Evolutionary conservation across 2,113 vertebrate species (phyloP).

Genomic region (Pelmatolapia mariae): DNA sequence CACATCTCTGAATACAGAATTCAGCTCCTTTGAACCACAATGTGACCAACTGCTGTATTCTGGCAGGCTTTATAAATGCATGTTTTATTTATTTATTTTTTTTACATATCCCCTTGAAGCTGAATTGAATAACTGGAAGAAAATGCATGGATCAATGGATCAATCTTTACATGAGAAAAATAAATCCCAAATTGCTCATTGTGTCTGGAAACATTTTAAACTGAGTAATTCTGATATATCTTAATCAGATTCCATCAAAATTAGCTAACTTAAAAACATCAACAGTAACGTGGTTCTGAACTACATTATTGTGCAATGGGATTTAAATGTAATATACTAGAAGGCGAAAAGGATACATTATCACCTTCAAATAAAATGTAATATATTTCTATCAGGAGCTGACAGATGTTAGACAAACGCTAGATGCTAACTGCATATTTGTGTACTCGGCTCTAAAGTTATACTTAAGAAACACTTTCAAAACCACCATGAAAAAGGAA

Average conservation of each 20-base stretch:
- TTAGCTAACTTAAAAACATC: neutral
- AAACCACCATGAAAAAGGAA: neutral
- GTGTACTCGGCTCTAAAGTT: neutral
- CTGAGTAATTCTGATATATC: neutral
- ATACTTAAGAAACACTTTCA: neutral
- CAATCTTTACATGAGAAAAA: neutral
- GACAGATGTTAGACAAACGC: neutral
- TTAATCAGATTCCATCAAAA: neutral
- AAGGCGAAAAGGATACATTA: neutral
- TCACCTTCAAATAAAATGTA: neutral
- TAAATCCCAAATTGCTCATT: neutral
- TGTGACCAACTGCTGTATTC: neutral
- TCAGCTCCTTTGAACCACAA: neutral
- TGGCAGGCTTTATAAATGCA: neutral
- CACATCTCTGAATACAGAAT: neutral
- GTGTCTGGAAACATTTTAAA: neutral
- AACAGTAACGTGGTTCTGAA: neutral
- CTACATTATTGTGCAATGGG: neutral
- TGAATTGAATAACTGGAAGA: neutral
- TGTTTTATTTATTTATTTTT: neutral
- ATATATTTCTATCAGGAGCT: neutral
- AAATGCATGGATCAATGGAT: neutral
- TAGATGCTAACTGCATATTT: neutral
- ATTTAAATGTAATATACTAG: neutral
- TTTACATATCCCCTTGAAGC: neutral